Conservation (phyloP, 2,888 invertebrate species). For the Microctonus hyperodae region DNA sequence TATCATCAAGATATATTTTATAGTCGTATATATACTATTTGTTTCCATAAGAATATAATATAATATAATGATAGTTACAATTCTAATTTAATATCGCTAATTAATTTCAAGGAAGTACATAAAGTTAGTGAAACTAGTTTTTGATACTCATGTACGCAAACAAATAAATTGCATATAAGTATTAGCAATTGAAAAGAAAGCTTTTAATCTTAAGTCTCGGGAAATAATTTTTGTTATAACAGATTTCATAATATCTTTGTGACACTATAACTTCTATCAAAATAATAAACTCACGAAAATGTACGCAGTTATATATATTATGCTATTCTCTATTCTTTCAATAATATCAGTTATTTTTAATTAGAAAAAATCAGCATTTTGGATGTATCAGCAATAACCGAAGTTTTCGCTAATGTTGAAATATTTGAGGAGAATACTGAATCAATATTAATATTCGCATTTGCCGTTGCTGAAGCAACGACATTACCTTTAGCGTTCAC, state of each 20-base stretch:
- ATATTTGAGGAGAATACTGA: slow-evolving; percentile 36
- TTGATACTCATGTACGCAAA: slow-evolving; percentile 3
- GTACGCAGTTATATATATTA: not conserved
- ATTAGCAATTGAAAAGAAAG: slow-evolving; percentile 33
- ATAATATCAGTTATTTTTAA: slow-evolving; percentile 21
- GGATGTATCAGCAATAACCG: slow-evolving; percentile 40
- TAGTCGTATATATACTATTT: not conserved
- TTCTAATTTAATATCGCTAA: not conserved
- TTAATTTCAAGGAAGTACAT: slow-evolving; percentile 19
- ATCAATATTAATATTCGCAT: slow-evolving; percentile 34
- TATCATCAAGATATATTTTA: not conserved
- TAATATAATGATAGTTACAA: not conserved
- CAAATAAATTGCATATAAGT: slow-evolving; percentile 34
- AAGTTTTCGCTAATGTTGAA: slow-evolving; percentile 45
- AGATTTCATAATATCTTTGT: slow-evolving; percentile 30
- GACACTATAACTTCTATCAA: slow-evolving; percentile 22
- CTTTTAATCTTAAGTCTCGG: not conserved
- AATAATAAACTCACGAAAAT: slow-evolving; percentile 20
- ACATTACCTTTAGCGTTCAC: slow-evolving; percentile 37
- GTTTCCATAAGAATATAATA: not conserved
- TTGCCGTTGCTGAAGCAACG: slow-evolving; percentile 44
- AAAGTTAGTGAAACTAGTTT: not conserved
- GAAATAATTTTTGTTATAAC: slow-evolving; percentile 32
- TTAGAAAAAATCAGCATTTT: slow-evolving; percentile 48
- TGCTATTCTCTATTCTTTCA: too few species aligned